phyloP scores from a whole-genome alignment of 2,113 vertebrate species.

The Xiphias gladius region DNA sequence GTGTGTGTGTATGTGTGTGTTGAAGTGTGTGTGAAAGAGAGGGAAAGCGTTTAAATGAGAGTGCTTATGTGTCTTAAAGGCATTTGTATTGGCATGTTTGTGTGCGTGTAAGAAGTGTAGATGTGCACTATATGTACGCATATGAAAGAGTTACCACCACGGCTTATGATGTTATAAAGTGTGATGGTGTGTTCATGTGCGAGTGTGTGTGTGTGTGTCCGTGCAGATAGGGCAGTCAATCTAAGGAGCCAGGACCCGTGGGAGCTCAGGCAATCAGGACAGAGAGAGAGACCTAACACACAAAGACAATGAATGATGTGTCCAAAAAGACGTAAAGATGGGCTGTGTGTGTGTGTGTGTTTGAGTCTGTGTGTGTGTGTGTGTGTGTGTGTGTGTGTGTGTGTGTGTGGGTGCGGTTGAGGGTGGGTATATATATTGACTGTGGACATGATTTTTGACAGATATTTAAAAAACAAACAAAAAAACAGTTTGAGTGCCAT shows the following conservation, averaged over 20 bases:
- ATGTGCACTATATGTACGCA: background rate
- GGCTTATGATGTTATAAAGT: background rate
- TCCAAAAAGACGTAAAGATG: slow-evolving; percentile 28
- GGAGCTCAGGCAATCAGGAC: slow-evolving; percentile 56
- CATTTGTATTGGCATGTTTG: slow-evolving; percentile 6
- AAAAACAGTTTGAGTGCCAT: too few species aligned
- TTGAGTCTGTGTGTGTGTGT: background rate
- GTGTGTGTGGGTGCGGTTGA: background rate
- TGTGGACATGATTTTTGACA: too few species aligned
- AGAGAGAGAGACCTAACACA: slow-evolving; percentile 15
- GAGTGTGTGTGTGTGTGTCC: slow-evolving; percentile 6
- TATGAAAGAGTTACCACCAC: background rate
- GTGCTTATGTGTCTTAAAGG: slow-evolving; percentile 14
- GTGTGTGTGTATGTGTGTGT: slow-evolving; percentile 36
- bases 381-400: slow-evolving; percentile 9
- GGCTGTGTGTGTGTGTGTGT: background rate
- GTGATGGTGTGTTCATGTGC: background rate
- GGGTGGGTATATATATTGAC: too few species aligned
- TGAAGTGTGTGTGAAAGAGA: slow-evolving; percentile 30
- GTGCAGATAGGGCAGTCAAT: slow-evolving; percentile 11
- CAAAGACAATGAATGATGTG: slow-evolving; percentile 24
- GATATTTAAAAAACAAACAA: too few species aligned
- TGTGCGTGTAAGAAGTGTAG: background rate
- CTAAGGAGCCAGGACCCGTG: slow-evolving; percentile 9
- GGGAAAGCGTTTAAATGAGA: slow-evolving; percentile 12